Percentiles rank a stretch among this genome's conserved stretches.
These are phyloP conservation scores for Polypterus senegalus DNA, from an alignment of 2,113 vertebrate species.

Conservation along the genomic window DNA sequence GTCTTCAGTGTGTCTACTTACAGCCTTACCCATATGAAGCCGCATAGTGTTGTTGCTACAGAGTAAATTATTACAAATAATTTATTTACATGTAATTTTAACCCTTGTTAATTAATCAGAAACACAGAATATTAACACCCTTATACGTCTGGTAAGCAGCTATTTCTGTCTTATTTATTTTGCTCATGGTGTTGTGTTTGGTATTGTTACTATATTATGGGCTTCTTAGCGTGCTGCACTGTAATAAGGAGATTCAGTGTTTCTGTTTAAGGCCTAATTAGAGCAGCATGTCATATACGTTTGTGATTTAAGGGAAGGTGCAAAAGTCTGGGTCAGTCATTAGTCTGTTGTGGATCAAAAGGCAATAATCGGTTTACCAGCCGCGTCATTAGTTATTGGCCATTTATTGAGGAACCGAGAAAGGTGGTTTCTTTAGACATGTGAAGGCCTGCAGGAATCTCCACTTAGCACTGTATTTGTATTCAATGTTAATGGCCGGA, in stretches of 20 bases:
- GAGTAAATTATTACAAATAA: constrained; percentile 18
- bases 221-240: neutral
- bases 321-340: too few relatives aligned
- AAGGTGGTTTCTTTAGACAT: too few relatives aligned
- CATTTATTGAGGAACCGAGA: too few relatives aligned
- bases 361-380: too few relatives aligned
- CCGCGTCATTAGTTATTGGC: too few relatives aligned
- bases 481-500: too few relatives aligned
- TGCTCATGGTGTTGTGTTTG: neutral
- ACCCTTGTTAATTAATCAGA: constrained; percentile 7
- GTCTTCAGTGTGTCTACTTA: constrained; percentile 6
- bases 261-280: constrained; percentile 3
- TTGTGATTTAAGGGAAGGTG: neutral
- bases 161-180: constrained; percentile 8
- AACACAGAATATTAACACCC: constrained; percentile 12
- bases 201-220: neutral
- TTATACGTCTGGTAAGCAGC: constrained; percentile 18
- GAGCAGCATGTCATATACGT: neutral
- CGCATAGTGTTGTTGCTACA: constrained; percentile 18
- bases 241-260: neutral
- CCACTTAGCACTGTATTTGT: too few relatives aligned
- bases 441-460: too few relatives aligned
- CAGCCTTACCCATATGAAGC: constrained; percentile 14
- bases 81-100: constrained; percentile 27
- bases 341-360: too few relatives aligned